Evolutionary conservation across 2,113 vertebrate species (phyloP).

Genomic region (Oryzias melastigma): DNA sequence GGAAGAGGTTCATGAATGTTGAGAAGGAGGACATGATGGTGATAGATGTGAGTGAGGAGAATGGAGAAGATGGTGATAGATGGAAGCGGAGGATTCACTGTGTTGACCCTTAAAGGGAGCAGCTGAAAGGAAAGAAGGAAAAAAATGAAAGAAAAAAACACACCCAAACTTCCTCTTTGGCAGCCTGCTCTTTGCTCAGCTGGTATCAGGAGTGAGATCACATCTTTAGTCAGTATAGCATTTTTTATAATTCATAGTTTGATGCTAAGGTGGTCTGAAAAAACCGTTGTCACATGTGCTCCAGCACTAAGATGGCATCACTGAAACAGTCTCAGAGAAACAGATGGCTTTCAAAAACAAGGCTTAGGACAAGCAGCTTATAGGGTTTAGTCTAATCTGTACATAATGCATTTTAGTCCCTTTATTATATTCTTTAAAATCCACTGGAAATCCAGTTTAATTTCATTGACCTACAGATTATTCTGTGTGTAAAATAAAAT

Average conservation of each 20-base stretch:
- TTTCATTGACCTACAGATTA: slow-evolving; percentile 65
- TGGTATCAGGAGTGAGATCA: no score
- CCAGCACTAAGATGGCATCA: slow-evolving; percentile 36
- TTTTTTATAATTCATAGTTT: background rate
- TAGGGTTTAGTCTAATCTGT: slow-evolving; percentile 74
- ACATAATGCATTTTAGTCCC: slow-evolving; percentile 69
- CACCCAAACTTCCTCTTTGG: no score
- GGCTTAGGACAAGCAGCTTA: slow-evolving; percentile 75
- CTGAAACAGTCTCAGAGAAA: slow-evolving; percentile 32
- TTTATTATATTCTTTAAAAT: slow-evolving; percentile 66
- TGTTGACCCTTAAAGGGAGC: no score
- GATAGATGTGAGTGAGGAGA: no score
- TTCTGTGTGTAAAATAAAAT: slow-evolving; percentile 57
- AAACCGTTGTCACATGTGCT: slow-evolving; percentile 11
- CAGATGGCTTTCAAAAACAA: slow-evolving; percentile 57
- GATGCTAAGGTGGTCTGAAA: slow-evolving; percentile 5
- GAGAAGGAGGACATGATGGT: no score
- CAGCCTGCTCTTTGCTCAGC: no score
- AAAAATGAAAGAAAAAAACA: no score
- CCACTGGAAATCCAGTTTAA: slow-evolving; percentile 68
- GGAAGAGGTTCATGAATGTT: no score
- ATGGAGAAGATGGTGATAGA: no score
- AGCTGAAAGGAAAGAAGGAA: no score
- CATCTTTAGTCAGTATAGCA: no score
- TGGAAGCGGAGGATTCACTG: no score